These are phyloP conservation scores for Myxocyprinus asiaticus DNA, from an alignment of 2,113 vertebrate genomes.

Conservation along the genomic window DNA sequence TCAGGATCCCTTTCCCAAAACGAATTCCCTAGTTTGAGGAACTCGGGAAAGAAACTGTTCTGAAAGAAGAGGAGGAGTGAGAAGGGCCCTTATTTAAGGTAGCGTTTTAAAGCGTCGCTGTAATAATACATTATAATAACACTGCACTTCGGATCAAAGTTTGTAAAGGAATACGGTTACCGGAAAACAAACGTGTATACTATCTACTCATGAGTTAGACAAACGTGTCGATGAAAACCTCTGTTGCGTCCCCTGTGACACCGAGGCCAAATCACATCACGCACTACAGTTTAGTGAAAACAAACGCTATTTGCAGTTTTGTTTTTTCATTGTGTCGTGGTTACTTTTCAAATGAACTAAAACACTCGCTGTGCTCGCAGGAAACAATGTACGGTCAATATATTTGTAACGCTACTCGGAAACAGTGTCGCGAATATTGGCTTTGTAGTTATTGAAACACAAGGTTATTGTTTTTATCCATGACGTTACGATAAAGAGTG, in stretches of 20 bases:
- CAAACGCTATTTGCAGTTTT: neutral
- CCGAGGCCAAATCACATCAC: neutral
- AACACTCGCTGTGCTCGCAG: neutral
- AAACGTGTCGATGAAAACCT: neutral
- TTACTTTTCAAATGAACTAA: neutral
- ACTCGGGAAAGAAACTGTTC: conserved; percentile 60
- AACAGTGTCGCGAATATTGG: conserved; percentile 33
- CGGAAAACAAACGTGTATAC: neutral
- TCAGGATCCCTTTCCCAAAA: conserved; percentile 29
- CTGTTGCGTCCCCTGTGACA: conserved; percentile 9
- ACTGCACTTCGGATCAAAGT: neutral
- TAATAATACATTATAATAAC: neutral
- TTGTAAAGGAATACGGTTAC: neutral
- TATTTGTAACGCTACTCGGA: conserved; percentile 2
- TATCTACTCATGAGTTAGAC: neutral
- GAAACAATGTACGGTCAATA: neutral
- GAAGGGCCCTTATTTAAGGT: conserved; percentile 66
- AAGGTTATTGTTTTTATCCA: conserved; percentile 1
- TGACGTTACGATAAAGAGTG: neutral
- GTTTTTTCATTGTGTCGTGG: neutral
- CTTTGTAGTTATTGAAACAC: neutral
- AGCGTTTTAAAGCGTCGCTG: conserved; percentile 8
- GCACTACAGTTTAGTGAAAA: neutral
- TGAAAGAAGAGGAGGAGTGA: conserved; percentile 55
- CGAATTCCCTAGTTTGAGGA: conserved; percentile 49